These are phyloP conservation scores for Eueides isabella DNA, from an alignment of 1,140 invertebrate genomes.

Conservation along the genomic window DNA sequence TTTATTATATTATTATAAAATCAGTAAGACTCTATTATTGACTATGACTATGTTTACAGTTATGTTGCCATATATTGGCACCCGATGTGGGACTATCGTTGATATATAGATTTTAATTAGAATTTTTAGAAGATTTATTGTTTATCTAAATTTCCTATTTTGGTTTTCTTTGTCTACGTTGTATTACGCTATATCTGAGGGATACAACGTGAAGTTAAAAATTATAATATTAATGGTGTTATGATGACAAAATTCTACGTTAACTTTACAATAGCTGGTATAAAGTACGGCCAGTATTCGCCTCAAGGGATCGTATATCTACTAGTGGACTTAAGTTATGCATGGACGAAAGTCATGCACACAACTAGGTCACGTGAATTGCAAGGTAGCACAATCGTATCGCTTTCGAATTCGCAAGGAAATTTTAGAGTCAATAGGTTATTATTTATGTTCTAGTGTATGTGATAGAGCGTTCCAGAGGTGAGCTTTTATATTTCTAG, in stretches of 20 bases:
- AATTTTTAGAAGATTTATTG: no score
- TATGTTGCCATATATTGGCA: no score
- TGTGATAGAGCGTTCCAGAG: neutral
- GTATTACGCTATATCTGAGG: no score
- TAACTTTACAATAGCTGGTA: neutral
- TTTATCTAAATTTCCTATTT: no score
- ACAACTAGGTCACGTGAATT: conserved; percentile 6
- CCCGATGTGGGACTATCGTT: no score
- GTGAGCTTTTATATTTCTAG: neutral
- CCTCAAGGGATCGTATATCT: neutral
- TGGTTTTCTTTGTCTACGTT: no score
- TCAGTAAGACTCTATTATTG: no score
- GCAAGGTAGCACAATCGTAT: neutral
- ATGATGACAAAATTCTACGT: neutral
- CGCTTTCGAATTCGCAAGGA: neutral
- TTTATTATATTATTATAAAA: no score
- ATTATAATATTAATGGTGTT: no score
- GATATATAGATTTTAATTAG: no score
- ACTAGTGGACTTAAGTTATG: neutral
- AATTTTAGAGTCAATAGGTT: neutral
- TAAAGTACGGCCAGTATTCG: neutral
- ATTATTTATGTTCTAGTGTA: neutral
- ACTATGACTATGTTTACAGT: no score
- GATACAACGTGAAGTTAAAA: no score
- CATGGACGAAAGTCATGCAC: neutral